Evolutionary conservation across 2,113 vertebrate genomes (phyloP).

Genomic region (Eublepharis macularius): DNA sequence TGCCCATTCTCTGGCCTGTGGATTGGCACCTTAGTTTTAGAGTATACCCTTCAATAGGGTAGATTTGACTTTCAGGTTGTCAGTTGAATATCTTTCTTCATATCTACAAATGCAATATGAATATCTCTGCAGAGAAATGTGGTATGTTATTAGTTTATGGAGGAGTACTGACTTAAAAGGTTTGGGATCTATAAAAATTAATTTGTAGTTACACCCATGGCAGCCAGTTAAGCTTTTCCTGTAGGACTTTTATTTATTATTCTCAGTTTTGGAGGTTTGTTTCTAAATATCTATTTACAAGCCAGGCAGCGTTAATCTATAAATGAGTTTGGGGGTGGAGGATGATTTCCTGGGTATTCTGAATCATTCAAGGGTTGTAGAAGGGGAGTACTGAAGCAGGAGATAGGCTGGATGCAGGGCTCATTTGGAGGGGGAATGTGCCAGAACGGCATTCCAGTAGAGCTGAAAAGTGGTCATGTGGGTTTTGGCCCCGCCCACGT

Average conservation of each 20-base stretch:
- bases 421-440: no score
- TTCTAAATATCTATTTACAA: neutral
- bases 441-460: no score
- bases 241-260: neutral
- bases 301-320: neutral
- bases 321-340: neutral
- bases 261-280: rapidly evolving
- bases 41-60: neutral
- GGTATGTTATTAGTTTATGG: neutral
- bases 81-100: neutral
- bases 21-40: neutral
- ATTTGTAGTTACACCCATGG: neutral
- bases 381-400: neutral
- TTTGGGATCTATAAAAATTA: rapidly evolving
- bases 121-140: neutral
- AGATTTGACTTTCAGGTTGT: neutral
- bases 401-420: neutral
- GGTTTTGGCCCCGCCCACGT: no score
- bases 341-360: neutral
- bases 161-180: rapidly evolving
- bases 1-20: neutral
- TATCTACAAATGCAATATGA: neutral
- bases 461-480: no score
- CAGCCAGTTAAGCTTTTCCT: neutral
- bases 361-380: neutral